Evolutionary conservation across 1,140 invertebrate species (phyloP), one percentile per base, ranked within the genome.

Genomic region (Lordiphosa clarofinis): DNA sequence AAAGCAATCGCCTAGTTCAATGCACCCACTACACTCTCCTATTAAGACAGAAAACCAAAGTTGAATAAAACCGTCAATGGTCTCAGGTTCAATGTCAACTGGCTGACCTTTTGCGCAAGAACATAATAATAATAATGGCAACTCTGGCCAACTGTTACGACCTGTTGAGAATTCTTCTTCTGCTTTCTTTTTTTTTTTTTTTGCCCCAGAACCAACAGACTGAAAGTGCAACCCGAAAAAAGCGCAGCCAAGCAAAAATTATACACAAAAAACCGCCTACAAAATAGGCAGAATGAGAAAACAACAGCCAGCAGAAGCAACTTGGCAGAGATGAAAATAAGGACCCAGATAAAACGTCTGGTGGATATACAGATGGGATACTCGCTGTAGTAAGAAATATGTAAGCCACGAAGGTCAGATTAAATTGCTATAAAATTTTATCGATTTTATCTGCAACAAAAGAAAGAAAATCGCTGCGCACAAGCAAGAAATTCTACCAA

Each of bases 381-480:
- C 28, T 31, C 28, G 28, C 2, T 65, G 54, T 46, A 67, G 28
- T 31, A 31, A 31, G 28, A 46, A 46, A 52, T 68, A 84, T 79
- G 74, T 88, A 70, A 75, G 86, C 86, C 76, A 86, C 82, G 86
- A 88, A 88, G 86, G 86, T 88, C 86, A 88, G 86, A 88, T 88
- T 88, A 88, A 88, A 88, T 88, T 88, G 86, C 86, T 73, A 88
- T 88, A 88, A 88, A 88, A 86, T 71, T 69, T 67, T 86, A 88
- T 88, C 76, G 86, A 88, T 88, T 88, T 88, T 86, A 74, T 74
- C 63, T 87, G 81, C 86, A 84, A 87, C 79, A 88, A 86, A 82
- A 72, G 78, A 69, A 43, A 67, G 63, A 81, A 82, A 81, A 72
- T 81, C 76, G 76, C 76, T 81, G 76, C 76, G 76, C 75, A 81